These are phyloP conservation scores for Drosophila tani DNA, from an alignment of 1,140 invertebrate genomes.

Conservation along the genomic window DNA sequence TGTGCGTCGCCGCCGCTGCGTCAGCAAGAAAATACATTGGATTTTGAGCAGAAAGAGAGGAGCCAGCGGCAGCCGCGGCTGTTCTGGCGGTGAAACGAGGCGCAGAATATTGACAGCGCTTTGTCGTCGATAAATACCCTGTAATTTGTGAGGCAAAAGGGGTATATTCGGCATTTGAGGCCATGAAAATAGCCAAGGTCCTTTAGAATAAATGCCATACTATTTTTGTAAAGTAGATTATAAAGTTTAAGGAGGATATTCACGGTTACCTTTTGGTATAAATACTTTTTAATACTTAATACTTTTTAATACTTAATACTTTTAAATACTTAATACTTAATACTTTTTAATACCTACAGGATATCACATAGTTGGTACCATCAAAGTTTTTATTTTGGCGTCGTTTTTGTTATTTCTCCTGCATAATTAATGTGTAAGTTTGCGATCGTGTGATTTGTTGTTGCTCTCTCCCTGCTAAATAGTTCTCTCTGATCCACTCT, in stretches of 20 bases:
- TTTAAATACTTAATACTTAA: background rate
- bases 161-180: background rate
- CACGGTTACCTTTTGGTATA: background rate
- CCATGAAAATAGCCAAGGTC: no score
- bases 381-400: slow-evolving; percentile 26
- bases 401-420: slow-evolving; percentile 43
- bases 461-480: slow-evolving; percentile 18
- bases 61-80: slow-evolving; percentile 17
- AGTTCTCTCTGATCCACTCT: slow-evolving; percentile 20
- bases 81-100: slow-evolving; percentile 25
- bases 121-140: slow-evolving; percentile 28
- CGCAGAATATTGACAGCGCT: slow-evolving; percentile 36
- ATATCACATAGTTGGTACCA: background rate
- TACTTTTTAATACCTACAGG: background rate
- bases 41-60: slow-evolving; percentile 3
- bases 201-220: no score
- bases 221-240: no score
- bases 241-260: background rate
- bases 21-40: slow-evolving; percentile 70
- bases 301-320: background rate
- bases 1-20: slow-evolving; percentile 55
- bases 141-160: background rate
- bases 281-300: no score
- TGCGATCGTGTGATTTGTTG: slow-evolving; percentile 47
- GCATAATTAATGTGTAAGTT: slow-evolving; percentile 45